A percentile compares a stretch with the other conserved stretches of the same genome.
phyloP scores from a whole-genome alignment of 2,113 vertebrate genomes.

The Trogon surrucura region DNA sequence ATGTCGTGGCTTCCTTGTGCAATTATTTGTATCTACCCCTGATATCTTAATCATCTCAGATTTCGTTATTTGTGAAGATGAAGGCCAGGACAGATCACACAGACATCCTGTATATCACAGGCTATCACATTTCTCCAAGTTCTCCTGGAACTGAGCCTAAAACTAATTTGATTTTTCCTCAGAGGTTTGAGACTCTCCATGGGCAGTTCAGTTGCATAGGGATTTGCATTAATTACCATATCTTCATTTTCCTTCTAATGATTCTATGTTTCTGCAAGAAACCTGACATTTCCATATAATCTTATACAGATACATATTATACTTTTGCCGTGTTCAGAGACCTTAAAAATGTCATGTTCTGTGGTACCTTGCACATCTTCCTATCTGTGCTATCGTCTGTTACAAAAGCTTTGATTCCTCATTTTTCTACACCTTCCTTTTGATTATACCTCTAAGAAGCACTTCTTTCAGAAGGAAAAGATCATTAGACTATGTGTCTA shows the following conservation, averaged over 20 bases:
- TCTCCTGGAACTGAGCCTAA: neutral
- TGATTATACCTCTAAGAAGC: neutral
- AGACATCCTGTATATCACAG: neutral
- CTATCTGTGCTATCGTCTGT: neutral
- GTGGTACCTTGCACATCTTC: neutral
- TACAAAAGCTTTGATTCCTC: neutral
- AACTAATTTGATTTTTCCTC: neutral
- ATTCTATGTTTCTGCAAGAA: neutral
- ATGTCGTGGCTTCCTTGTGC: neutral
- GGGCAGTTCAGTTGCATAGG: neutral
- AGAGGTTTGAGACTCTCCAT: neutral
- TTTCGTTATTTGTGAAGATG: neutral
- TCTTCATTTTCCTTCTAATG: neutral
- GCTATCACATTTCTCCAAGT: neutral
- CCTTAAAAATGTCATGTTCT: neutral
- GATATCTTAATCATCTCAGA: neutral
- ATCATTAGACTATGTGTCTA: neutral
- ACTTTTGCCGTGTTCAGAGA: neutral
- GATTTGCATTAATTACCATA: slow-evolving; percentile 1
- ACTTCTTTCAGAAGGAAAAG: neutral
- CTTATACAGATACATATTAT: neutral
- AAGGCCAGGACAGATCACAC: neutral
- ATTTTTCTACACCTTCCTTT: neutral
- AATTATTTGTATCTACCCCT: neutral
- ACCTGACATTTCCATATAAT: neutral